Base-by-base conservation (phyloP, 1,140 invertebrate genomes). In the Pentalonia nigronervosa region DNA sequence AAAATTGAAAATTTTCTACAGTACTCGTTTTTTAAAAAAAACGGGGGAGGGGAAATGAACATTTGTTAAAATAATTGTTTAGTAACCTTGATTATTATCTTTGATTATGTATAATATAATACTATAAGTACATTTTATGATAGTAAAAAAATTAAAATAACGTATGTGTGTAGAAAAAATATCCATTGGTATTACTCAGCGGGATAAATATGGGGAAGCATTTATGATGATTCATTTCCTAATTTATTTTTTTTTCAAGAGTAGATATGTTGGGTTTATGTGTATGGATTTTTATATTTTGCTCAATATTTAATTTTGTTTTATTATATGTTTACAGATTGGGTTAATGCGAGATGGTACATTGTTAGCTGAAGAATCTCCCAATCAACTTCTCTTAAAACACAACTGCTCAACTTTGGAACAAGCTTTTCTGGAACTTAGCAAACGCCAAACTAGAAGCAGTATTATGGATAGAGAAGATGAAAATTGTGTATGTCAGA, bases 321-420 rank as follows among this genome's bases (percentile, higher is more conserved):
- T 34, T 30, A 45, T 60, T 60, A 7, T 67, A n/a, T 34, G 94
- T 50, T 94, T 94, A 47, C 94, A 96, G 95, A 96, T 96, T 94
- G 96, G 96, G 21, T 94, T 97, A 34, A 97, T 97, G 96, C 95
- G 96, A 94, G 95, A 95, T 94, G 96, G 96, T 25, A 95, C 95
- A 47, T 94, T 97, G 30, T 94, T 97, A 87, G 96, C 96, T 1
- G 96, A 97, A 95, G 95, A 96, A 93, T 95, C 95, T 67, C 96
- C 96, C 1, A 94, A 95, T 9, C 95, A 94, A 56, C 94, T 97
- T 4, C 95, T 97, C 86, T 93, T 95, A 0, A 93, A 95, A 45
- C 95, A 96, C 94, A 94, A 95, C 45, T 95, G 95, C 87, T 94
- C 95, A 94, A 96, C 95, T 81, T 94, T 97, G 34, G 96, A 97